Conservation (phyloP, 2,888 invertebrate species). For the Tetanocera ferruginea region DNA sequence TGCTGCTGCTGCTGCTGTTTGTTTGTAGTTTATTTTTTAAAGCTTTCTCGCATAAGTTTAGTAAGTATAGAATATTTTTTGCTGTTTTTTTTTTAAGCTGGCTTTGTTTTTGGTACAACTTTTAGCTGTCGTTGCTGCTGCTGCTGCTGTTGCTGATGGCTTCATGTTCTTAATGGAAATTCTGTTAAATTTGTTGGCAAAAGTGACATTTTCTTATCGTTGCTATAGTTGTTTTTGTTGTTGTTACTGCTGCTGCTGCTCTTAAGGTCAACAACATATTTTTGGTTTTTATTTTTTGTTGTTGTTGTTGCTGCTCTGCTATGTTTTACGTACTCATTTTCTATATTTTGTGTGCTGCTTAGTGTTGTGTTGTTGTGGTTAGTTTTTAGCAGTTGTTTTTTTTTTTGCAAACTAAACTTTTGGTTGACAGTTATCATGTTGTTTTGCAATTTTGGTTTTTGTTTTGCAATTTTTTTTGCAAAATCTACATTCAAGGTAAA, state of each 20-base stretch:
- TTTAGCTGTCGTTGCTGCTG: neutral
- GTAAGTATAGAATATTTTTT: neutral
- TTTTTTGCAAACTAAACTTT: conserved; percentile 41
- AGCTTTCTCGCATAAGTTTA: neutral
- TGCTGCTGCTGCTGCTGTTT: neutral
- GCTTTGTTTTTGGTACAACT: neutral
- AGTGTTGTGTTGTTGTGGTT: neutral
- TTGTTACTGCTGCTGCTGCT: neutral
- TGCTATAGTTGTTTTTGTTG: neutral
- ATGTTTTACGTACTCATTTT: neutral
- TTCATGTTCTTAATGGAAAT: conserved; percentile 18
- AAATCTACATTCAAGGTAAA: conserved; percentile 43
- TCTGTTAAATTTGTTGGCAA: conserved; percentile 21
- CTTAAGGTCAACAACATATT: conserved; percentile 27
- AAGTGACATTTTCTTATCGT: neutral
- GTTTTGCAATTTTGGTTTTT: conserved; percentile 39
- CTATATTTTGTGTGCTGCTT: neutral
- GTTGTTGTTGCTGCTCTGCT: neutral
- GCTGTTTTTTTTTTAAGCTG: neutral
- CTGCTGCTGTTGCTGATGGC: conserved; percentile 1
- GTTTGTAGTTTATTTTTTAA: neutral
- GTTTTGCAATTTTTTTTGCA: conserved; percentile 39
- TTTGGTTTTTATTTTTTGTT: neutral
- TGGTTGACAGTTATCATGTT: conserved; percentile 51
- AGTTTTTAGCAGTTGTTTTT: neutral